Evolutionary conservation across 2,888 invertebrate species (phyloP), one percentile per base, ranked within the genome.

Genomic region (Charanyca ferruginea): DNA sequence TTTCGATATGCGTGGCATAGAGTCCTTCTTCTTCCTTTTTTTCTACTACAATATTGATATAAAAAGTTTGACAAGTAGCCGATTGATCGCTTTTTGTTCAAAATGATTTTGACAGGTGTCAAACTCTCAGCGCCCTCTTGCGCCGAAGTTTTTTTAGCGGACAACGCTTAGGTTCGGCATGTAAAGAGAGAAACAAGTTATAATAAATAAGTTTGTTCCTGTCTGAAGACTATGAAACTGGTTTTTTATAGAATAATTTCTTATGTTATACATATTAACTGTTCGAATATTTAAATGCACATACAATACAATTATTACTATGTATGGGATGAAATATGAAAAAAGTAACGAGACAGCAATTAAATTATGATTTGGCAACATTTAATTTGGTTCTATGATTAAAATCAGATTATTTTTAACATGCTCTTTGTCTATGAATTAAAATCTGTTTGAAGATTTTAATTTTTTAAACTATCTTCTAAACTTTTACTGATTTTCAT

Each of bases 201-300:
- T 35, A 35, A 35, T 35, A 35, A 11, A 2, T 35, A 35, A 35
- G 3, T 3, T 0, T 13, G 35, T 16, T 1, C 9, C 6, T 64
- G 59, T 74, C 68, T 80, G 73, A 72, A 72, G 61, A 68, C 63
- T 16, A 38, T 51, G 42, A 76, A 71, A 80, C 62, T 51, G 62
- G 60, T 38, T 58, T 49, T 52, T 5, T 61, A 62, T 66, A 58
- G 11, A 60, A 66, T 82, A 79, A 11, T 66, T 79, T 79, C 71
- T 64, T 70, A 72, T 20, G n/a, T 60, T 64, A 45, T 55, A 82
- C 51, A 69, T 44, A 63, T 35, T 61, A 18, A 54, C 16, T 47
- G 49, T 38, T 63, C 3, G 7, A 59, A 60, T n/a, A 38, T 41
- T 42, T 47, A 20, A 48, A 63, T 32, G 11, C 11, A 11, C 9